These are phyloP conservation scores for Anas bernieri DNA, from an alignment of 2,797 vertebrate genomes.

Conservation along the genomic window DNA sequence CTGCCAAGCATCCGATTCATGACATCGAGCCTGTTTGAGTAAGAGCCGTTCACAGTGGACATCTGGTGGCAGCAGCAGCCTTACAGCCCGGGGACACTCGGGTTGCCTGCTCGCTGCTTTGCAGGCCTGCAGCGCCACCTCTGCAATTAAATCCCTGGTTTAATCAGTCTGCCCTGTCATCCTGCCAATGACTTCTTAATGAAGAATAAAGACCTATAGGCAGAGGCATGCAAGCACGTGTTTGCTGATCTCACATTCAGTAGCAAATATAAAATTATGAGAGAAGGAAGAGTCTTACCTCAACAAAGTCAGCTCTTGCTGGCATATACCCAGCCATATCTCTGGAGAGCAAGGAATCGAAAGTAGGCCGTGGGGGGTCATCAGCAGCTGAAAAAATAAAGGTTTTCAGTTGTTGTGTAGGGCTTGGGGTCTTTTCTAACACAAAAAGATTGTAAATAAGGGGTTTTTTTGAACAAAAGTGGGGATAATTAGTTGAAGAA, in stretches of 20 bases:
- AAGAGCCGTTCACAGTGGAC: background rate
- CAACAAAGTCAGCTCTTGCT: constrained; percentile 95
- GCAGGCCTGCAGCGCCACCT: constrained; percentile 26
- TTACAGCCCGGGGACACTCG: background rate
- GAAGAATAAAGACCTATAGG: background rate
- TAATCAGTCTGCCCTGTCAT: background rate
- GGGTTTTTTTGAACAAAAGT: constrained; percentile 20
- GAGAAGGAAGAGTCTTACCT: constrained; percentile 80
- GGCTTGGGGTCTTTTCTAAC: background rate
- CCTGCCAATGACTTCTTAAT: rapidly evolving
- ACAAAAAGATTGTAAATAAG: background rate
- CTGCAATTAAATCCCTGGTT: background rate
- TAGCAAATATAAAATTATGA: background rate
- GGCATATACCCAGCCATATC: constrained; percentile 99
- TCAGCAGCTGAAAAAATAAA: constrained; percentile 85
- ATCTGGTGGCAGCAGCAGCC: background rate
- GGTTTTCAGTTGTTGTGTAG: background rate
- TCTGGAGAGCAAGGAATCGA: constrained; percentile 94
- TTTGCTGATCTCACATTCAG: background rate
- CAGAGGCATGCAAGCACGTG: background rate
- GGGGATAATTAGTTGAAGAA: constrained; percentile 13
- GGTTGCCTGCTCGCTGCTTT: background rate
- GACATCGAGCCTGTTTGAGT: background rate
- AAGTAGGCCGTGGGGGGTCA: constrained; percentile 93
- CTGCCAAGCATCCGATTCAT: background rate